Base-by-base conservation (phyloP, 2,888 invertebrate genomes). In the Acleris holmiana region DNA sequence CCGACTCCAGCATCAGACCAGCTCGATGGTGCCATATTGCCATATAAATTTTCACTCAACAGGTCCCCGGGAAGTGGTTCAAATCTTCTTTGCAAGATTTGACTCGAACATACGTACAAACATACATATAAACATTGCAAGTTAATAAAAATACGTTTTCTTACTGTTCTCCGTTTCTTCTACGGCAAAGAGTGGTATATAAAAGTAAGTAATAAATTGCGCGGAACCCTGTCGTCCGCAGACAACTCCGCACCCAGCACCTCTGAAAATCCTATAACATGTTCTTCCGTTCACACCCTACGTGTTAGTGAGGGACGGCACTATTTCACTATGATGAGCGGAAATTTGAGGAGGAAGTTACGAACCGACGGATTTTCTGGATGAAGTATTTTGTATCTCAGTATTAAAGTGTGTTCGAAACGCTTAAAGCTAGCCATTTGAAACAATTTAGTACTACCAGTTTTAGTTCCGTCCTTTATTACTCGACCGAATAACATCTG, bases 151-250 rank as follows among this genome's bases (percentile, higher is more conserved):
- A 41, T 21, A 47, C 8, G 19, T 35, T 41, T 23, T 13, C 4
- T 21, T 53, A 53, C 48, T 48, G 61, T 2, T 15, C 40, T 4
- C 41, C 49, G 4, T 50, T 49, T 49, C 18, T 19, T 7, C 49
- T 56, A 19, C 56, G 44, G 10, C 40, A 15, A 61, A n/a, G 46
- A 49, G 23, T 44, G 25, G 61, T 55, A 56, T 55, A 61, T 62
- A 62, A 62, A 62, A 55, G 61, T 62, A 62, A 62, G 55, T 62
- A 56, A 62, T 56, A 56, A 62, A 62, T 62, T 56, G 61, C 55
- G 19, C 49, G 44, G 19, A 55, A 56, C 49, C 55, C 56, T 62
- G 61, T 62, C 61, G 49, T 40, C 49, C 44, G 61, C 61, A 62
- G 55, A 56, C 49, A 56, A 62, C 41, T 41, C 55, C 10, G 44